These are phyloP conservation scores for Eupeodes luniger DNA, from an alignment of 2,888 invertebrate genomes.

Conservation along the genomic window DNA sequence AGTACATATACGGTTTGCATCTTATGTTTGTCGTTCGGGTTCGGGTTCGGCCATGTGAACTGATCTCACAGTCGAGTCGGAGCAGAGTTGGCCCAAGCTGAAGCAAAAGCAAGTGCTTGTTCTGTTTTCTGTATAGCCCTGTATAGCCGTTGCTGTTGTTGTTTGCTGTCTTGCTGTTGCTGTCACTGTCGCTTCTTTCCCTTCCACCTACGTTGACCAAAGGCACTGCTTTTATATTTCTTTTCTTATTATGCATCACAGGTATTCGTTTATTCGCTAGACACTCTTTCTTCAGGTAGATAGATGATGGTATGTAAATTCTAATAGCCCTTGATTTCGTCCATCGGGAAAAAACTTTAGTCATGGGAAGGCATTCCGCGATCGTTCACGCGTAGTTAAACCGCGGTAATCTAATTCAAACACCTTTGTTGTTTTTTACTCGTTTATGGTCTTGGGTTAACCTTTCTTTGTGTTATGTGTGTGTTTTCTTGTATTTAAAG, in stretches of 20 bases:
- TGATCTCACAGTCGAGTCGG: conserved; percentile 39
- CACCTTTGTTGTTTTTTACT: conserved; percentile 32
- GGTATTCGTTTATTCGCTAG: conserved; percentile 62
- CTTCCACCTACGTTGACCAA: conserved; percentile 74
- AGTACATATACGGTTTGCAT: conserved; percentile 54
- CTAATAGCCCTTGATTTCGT: conserved; percentile 83
- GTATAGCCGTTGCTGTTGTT: conserved; percentile 45
- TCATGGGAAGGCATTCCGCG: conserved; percentile 81
- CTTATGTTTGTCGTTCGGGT: conserved; percentile 27
- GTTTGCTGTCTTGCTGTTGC: background rate
- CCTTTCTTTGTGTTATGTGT: conserved; percentile 41
- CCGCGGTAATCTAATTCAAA: conserved; percentile 61
- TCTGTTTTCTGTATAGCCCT: background rate
- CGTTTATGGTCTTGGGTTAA: conserved; percentile 3
- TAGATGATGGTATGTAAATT: conserved; percentile 80
- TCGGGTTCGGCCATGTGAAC: conserved; percentile 68
- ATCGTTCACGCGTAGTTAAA: conserved; percentile 80
- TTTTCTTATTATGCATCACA: conserved; percentile 62
- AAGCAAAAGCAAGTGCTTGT: conserved; percentile 14
- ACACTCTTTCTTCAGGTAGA: conserved; percentile 77
- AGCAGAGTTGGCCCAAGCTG: background rate
- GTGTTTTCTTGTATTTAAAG: background rate
- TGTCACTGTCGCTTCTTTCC: conserved; percentile 66
- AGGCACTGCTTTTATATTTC: conserved; percentile 46
- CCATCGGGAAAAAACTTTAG: conserved; percentile 81